Evolutionary conservation across 2,797 vertebrate genomes (phyloP).

Genomic region (Fringilla coelebs): DNA sequence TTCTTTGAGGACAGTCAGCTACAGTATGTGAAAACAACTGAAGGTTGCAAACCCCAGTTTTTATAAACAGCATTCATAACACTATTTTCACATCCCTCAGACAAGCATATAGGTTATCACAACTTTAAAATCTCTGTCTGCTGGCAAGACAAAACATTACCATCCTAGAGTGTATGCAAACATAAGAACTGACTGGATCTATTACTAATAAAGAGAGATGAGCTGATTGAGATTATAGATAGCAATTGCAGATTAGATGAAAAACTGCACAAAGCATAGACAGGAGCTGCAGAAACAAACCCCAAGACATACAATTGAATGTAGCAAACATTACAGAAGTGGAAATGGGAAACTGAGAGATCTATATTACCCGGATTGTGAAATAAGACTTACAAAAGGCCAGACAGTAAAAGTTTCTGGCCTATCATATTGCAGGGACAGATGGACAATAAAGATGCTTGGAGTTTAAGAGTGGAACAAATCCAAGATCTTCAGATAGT

Average conservation of each 20-base stretch:
- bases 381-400: conserved; percentile 14
- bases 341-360: conserved; percentile 25
- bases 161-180: background rate
- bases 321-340: conserved; percentile 24
- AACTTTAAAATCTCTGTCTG: conserved; percentile 23
- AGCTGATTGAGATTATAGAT: conserved; percentile 5
- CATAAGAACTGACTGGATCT: background rate
- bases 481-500: conserved; percentile 38
- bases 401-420: conserved; percentile 29
- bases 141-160: conserved; percentile 20
- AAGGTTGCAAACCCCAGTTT: conserved; percentile 4
- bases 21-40: background rate
- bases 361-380: background rate
- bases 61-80: conserved; percentile 46
- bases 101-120: conserved; percentile 24
- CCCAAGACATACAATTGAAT: background rate
- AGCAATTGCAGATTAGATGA: background rate
- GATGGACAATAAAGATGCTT: conserved; percentile 24
- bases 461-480: conserved; percentile 13
- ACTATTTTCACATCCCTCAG: conserved; percentile 43
- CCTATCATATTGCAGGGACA: conserved; percentile 6
- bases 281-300: conserved; percentile 29
- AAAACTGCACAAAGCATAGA: background rate
- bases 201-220: conserved; percentile 48
- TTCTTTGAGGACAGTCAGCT: background rate